A percentile compares a stretch with the other conserved stretches of the same genome.
These are phyloP conservation scores for Leptopilina boulardi DNA, from an alignment of 1,140 invertebrate species.

Conservation along the genomic window DNA sequence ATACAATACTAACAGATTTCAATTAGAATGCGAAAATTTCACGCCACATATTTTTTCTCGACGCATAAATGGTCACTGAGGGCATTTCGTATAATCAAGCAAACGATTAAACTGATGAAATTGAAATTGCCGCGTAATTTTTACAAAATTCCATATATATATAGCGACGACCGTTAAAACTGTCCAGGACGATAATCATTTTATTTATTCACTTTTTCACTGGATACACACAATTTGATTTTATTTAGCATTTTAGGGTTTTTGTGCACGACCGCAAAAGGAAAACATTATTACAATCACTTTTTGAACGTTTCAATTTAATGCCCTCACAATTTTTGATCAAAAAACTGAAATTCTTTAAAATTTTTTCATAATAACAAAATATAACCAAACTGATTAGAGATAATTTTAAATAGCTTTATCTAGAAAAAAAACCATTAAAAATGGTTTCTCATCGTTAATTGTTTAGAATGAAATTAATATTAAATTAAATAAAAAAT, in stretches of 20 bases:
- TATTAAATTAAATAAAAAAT: no score
- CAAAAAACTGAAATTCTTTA: no score
- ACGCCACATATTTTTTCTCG: neutral
- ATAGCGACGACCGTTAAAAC: neutral
- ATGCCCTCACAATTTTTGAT: no score
- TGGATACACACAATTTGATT: neutral
- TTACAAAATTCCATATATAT: neutral
- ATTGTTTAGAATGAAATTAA: no score
- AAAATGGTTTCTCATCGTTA: no score
- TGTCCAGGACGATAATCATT: constrained; percentile 11
- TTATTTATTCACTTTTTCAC: constrained; percentile 18
- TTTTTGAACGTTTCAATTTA: no score
- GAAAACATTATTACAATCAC: no score
- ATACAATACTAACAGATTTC: neutral
- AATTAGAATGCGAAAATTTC: neutral
- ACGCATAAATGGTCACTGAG: neutral
- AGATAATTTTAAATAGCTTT: no score
- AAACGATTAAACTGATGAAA: constrained; percentile 19
- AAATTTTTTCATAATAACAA: no score
- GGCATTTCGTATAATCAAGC: constrained; percentile 16
- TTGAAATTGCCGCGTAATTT: constrained; percentile 24
- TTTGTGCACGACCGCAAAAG: no score
- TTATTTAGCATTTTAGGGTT: neutral
- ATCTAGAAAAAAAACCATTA: no score
- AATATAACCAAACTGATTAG: no score